A percentile compares a stretch with the other conserved stretches of the same genome.
Conservation (phyloP, 2,888 invertebrate genomes). For the Zelleria hepariella region DNA sequence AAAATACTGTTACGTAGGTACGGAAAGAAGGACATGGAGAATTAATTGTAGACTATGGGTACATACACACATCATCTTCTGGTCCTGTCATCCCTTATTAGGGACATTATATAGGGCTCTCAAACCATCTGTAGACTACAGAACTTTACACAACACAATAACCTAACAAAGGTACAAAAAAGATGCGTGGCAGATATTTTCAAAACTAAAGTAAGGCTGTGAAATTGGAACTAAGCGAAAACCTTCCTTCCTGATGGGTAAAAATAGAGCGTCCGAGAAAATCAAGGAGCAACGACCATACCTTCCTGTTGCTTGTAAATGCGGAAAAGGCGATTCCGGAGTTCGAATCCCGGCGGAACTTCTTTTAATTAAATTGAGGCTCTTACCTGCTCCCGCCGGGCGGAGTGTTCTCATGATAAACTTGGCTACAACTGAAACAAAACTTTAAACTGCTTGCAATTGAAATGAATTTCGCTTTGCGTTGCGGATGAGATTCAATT, state of each 20-base stretch:
- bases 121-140: no score
- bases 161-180: no score
- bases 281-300: slow-evolving; percentile 11
- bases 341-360: slow-evolving; percentile 27
- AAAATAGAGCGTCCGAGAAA: not conserved
- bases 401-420: slow-evolving; percentile 49
- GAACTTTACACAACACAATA: no score
- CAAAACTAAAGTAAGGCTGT: not conserved
- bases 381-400: slow-evolving; percentile 33
- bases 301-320: not conserved
- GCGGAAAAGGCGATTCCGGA: not conserved
- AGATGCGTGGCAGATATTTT: no score
- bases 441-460: slow-evolving; percentile 31
- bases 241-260: not conserved
- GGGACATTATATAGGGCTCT: no score
- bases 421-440: slow-evolving; percentile 40
- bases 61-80: no score
- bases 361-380: slow-evolving; percentile 49
- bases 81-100: no score
- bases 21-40: no score
- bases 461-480: slow-evolving; percentile 13
- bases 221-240: not conserved
- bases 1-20: no score
- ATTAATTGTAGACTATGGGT: no score
- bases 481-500: not conserved